Base-by-base conservation (phyloP, 1,140 invertebrate species). In the Leguminivora glycinivorella region DNA sequence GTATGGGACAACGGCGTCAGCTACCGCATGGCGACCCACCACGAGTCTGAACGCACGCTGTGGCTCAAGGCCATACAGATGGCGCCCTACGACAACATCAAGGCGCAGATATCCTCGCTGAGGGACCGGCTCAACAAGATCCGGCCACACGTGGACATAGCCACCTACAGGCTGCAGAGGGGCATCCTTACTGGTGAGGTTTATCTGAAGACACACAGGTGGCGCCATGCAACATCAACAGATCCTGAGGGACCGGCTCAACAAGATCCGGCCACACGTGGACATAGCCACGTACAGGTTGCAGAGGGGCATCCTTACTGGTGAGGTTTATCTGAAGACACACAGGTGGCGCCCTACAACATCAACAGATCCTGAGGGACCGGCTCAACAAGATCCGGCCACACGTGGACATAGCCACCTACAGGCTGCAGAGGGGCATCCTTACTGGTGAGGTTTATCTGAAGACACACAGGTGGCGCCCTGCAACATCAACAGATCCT, bases 51-150 rank as follows among this genome's bases (percentile, higher is more conserved):
- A 72, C 93, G 98, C 19, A 95, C 96, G 74, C 92, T 95, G 60
- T 99, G 98, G 98, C 93, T 98, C 70, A 94, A 97, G 83, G 94
- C 95, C 7, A 94, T 99, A 68, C 95, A 97, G 80, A 92, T 95
- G 70, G 96, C 97, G 1, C 97, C 97, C 74, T 98, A 97, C 90
- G 95, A 96, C 66, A 95, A 95, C 75, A 95, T 98, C 83, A 93
- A 96, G 78, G 93, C 94, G 74, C 95, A 97, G 84, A 92, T 98
- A 17, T 60, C 80, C 80, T 83, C 70, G 26, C 83, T 96, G 29
- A 90, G 92, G 73, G 88, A 92, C 72, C 85, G 83, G 78, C 75
- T 92, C 29, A 88, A 90, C 71, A 85, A 79, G 72, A 91, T 92
- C 75, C 92, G 93, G 78, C 94, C 94, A 40, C 93, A 93, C 76